Evolutionary conservation across 2,888 invertebrate genomes (phyloP).

Genomic region (Polietes domitor): DNA sequence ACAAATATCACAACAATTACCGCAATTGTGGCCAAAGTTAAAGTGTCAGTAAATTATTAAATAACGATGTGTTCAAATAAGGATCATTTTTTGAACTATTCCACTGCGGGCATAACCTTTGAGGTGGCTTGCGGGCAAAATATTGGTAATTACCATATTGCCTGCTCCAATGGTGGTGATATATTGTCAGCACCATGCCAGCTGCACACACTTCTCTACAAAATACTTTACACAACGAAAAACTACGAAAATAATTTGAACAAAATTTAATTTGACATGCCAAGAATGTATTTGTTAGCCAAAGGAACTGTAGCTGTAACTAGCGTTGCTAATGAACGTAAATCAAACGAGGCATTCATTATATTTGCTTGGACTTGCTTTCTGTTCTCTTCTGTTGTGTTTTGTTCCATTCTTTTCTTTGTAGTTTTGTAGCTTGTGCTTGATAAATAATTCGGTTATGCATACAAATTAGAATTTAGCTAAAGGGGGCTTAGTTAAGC

Average conservation of each 20-base stretch:
- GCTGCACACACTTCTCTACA: background rate
- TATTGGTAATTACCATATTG: constrained; percentile 53
- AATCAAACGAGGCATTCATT: constrained; percentile 10
- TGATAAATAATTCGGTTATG: constrained; percentile 21
- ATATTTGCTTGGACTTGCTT: background rate
- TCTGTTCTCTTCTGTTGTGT: no score
- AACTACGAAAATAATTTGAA: background rate
- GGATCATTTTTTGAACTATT: background rate
- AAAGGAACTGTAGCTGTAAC: background rate
- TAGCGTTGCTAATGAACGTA: constrained; percentile 24
- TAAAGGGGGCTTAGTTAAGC: background rate
- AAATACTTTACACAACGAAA: background rate
- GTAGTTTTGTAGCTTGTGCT: no score
- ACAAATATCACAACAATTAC: background rate
- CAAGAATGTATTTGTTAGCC: constrained; percentile 7
- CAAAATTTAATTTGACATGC: constrained; percentile 33
- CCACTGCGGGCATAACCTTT: background rate
- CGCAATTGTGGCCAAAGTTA: background rate
- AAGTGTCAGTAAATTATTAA: constrained; percentile 24
- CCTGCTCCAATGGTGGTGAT: constrained; percentile 24
- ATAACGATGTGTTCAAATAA: constrained; percentile 18
- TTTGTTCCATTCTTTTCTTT: background rate
- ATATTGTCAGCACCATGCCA: constrained; percentile 2
- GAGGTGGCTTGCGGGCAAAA: constrained; percentile 35
- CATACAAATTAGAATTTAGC: constrained; percentile 14